These are phyloP conservation scores for Pyrrhia umbra DNA, from an alignment of 2,888 invertebrate species.

Conservation along the genomic window DNA sequence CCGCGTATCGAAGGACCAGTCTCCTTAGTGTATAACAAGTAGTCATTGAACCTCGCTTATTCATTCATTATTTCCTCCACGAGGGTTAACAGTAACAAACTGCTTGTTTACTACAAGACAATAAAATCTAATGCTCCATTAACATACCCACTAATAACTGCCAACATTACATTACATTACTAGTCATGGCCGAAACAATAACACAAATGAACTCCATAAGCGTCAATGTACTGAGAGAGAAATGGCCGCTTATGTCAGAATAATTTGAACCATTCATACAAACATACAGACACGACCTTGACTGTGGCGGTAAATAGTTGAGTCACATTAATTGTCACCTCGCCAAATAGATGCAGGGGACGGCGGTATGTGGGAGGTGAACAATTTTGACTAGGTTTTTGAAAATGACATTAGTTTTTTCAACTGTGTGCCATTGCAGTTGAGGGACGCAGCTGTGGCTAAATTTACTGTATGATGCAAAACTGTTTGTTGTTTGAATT, in stretches of 20 bases:
- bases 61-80: not conserved
- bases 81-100: slow-evolving; percentile 10
- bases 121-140: slow-evolving; percentile 14
- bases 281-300: slow-evolving; percentile 60
- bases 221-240: slow-evolving; percentile 42
- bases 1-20: not conserved
- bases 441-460: not conserved
- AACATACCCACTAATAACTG: slow-evolving; percentile 3
- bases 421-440: no score
- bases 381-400: slow-evolving; percentile 1
- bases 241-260: slow-evolving; percentile 42
- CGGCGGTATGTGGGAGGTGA: slow-evolving; percentile 60
- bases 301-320: slow-evolving; percentile 38
- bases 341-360: slow-evolving; percentile 69
- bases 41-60: not conserved
- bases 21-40: not conserved
- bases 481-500: not conserved
- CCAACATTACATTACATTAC: slow-evolving; percentile 21
- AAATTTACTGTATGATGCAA: not conserved
- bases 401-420: not conserved
- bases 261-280: slow-evolving; percentile 16
- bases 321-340: slow-evolving; percentile 52
- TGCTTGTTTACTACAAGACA: not conserved
- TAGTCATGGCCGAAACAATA: slow-evolving; percentile 51
- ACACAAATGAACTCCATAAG: slow-evolving; percentile 2